Evolutionary conservation across 64 coral and sea anemone genomes (phyloP), one percentile per base, ranked within the genome.

Genomic region (Pocillopora verrucosa): DNA sequence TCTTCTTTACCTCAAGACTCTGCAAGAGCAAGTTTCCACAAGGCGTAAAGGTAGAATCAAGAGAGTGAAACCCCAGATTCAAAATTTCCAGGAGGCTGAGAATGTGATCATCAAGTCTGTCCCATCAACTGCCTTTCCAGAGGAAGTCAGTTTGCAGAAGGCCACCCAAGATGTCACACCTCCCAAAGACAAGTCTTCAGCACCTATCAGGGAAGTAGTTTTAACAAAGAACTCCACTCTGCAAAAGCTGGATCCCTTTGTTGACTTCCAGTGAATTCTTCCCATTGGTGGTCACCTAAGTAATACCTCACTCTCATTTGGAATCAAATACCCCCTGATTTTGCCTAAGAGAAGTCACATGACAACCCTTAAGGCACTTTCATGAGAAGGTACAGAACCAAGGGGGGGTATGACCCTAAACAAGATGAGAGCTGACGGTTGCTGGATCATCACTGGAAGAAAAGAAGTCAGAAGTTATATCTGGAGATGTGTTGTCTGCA

Each of bases 381-480:
- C 76, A 89, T n/a, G 6, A 89, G 13, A 51, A 36, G 19, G 77
- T 72, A 20, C 34, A 80, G 14, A 75, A 89, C 25, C 88, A 89
- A 30, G 30, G 19, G 88, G 56, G 36, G 76, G 75, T 5, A 64
- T 80, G 16, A 89, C 88, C 16, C 1, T 35, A 11, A 89, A 70
- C 35, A 76, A 80, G 36, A 67, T 80, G 3, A 56, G 60, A 3
- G 0, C 76, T 10, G 16, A 30, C 38, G 76, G 88, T 35, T 89
- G 34, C 36, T 80, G 76, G 88, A 45, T 89, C 4, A 51, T 80
- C 17, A 76, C 34, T 0, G 76, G 59, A 11, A 80, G 76, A 9
- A 14, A 75, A 20, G 88, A 14, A 57, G 59, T 89, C n/a, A 13
- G 26, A 20, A 65, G 16, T 2, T 0, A 12, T 60, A 89, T 89